Evolutionary conservation across 1,140 invertebrate species (phyloP).

Genomic region (Penaeus japonicus): DNA sequence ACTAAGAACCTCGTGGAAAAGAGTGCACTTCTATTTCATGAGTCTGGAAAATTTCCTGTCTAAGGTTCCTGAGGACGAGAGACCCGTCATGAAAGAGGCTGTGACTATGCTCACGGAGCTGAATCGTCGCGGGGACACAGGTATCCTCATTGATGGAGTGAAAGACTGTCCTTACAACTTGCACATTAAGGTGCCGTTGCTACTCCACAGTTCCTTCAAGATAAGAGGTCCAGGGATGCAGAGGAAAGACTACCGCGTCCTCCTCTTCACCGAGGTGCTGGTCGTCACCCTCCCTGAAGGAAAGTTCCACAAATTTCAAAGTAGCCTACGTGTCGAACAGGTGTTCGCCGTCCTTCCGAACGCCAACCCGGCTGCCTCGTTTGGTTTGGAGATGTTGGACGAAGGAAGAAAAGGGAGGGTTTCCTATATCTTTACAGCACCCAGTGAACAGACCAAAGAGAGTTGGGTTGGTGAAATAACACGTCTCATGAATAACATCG

Average conservation of each 20-base stretch:
- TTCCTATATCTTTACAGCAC: neutral
- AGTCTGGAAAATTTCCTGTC: neutral
- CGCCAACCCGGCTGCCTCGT: neutral
- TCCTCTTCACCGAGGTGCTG: slow-evolving; percentile 21
- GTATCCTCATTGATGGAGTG: slow-evolving; percentile 11
- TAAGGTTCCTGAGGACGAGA: neutral
- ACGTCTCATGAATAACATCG: neutral
- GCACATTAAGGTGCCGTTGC: neutral
- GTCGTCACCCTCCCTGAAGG: neutral
- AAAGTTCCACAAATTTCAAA: neutral
- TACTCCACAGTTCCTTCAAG: slow-evolving; percentile 13
- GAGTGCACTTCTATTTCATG: slow-evolving; percentile 32
- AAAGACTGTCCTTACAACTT: neutral
- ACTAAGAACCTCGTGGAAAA: neutral
- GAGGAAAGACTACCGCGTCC: neutral
- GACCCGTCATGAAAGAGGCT: neutral
- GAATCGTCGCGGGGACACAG: slow-evolving; percentile 1
- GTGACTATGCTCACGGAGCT: neutral
- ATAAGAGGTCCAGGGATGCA: neutral
- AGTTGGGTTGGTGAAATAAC: neutral
- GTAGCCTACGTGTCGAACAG: slow-evolving; percentile 4
- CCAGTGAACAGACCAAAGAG: neutral
- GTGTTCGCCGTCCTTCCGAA: neutral
- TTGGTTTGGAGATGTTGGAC: neutral
- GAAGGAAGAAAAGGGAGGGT: neutral